Evolutionary conservation across 2,797 vertebrate genomes (phyloP).

Genomic region (Cynopterus sphinx): DNA sequence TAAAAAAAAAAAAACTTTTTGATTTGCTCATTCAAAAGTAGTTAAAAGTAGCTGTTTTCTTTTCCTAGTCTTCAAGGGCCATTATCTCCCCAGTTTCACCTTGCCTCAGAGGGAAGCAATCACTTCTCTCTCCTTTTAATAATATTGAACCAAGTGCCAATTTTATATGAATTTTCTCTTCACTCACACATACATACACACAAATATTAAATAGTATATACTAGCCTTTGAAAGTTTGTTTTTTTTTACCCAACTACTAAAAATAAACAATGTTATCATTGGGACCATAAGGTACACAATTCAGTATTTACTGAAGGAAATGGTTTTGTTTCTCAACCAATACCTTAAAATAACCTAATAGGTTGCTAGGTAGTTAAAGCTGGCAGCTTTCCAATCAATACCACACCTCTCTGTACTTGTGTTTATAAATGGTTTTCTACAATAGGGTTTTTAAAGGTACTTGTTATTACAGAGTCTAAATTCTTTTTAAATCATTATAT

Average conservation of each 20-base stretch:
- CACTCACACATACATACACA: not conserved
- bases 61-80: not conserved
- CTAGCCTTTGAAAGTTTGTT: conserved; percentile 26
- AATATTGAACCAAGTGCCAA: conserved; percentile 36
- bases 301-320: conserved; percentile 62
- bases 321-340: conserved; percentile 60
- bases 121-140: conserved; percentile 32
- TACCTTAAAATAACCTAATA: conserved; percentile 56
- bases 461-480: not conserved
- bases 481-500: conserved; percentile 42
- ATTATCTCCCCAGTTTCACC: conserved; percentile 7
- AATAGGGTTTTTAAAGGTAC: conserved; percentile 33
- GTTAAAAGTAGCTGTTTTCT: conserved; percentile 30
- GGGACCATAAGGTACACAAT: conserved; percentile 22
- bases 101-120: conserved; percentile 31
- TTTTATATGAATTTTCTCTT: conserved; percentile 45
- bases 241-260: conserved; percentile 43
- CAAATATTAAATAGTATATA: conserved; percentile 30
- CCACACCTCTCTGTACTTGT: conserved; percentile 40
- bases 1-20: not conserved
- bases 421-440: conserved; percentile 47
- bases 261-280: conserved; percentile 67
- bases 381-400: conserved; percentile 30
- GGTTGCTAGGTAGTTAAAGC: conserved; percentile 49
- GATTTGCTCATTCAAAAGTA: conserved; percentile 52